Base-by-base conservation (phyloP, 2,888 invertebrate species). In the Stenolophus ochropezus region DNA sequence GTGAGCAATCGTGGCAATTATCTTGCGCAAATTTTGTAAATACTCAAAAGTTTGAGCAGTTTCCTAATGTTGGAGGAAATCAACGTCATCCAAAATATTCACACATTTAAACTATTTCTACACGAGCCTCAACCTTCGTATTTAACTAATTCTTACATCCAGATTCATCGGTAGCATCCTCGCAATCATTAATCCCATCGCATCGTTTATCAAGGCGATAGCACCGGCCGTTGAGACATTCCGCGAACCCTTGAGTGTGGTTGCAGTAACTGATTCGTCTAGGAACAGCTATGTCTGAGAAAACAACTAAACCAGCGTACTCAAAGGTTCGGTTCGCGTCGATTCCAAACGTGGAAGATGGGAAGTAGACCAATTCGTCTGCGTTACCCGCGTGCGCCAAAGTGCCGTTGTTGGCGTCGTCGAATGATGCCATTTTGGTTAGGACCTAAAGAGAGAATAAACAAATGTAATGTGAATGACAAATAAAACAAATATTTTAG, bases 261-360 rank as follows among this genome's bases (percentile, higher is more conserved):
- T 97, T 96, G 87, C 97, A 97, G 77, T 88, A 90, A 20, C 92
- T 92, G 4, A 90, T 90, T 16, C 95, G 91, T 0, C 94, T 91
- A 0, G 95, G 92, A 61, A 97, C 91, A 51, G 93, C 91, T 65
- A 97, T 96, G 90, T 98, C 98, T 74, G 96, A 97, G 87, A 98
- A 96, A 1, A 98, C 96, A 1, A 98, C 91, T 75, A 98, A 89
- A 0, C 98, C 98, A 0, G 95, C 93, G 88, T 93, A 98, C 92
- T 95, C 96, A 86, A 98, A 98, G 0, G 98, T 98, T 82, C 96
- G 92, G 88, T 98, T 98, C 0, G 96, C 97, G 89, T 98, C 98
- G 83, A 98, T 94, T 21, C 98, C 98, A 88, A 94, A 97, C 0
- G 97, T 96, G 0, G 96, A 94, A 0, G 97, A 94, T 0, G 98